phyloP scores from a whole-genome alignment of 2,797 vertebrate genomes.

The Spinus olivaceus region DNA sequence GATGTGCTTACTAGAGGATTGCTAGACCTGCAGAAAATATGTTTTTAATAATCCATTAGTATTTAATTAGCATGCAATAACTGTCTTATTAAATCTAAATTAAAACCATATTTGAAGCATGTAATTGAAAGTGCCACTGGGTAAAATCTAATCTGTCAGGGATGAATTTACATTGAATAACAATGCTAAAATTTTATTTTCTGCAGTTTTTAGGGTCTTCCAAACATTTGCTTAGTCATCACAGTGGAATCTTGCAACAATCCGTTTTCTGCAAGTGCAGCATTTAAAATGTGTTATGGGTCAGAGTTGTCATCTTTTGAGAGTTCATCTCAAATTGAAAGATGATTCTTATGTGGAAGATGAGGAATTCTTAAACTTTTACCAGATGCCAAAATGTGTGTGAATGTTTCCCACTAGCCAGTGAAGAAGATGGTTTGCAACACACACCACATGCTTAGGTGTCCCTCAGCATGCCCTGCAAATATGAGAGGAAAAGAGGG shows the following conservation, averaged over 20 bases:
- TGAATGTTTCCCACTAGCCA: not conserved
- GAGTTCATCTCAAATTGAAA: slow-evolving; percentile 34
- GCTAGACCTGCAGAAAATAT: slow-evolving; percentile 68
- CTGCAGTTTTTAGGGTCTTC: slow-evolving; percentile 41
- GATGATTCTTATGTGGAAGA: slow-evolving; percentile 14
- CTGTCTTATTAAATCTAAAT: slow-evolving; percentile 72
- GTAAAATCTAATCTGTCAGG: slow-evolving; percentile 62
- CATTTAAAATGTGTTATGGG: slow-evolving; percentile 35
- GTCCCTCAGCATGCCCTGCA: not conserved
- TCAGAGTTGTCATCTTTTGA: slow-evolving; percentile 42
- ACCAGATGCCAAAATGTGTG: slow-evolving; percentile 31
- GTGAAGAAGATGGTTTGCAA: not conserved
- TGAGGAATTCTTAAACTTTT: slow-evolving; percentile 33
- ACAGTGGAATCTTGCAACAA: slow-evolving; percentile 44
- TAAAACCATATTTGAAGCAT: slow-evolving; percentile 67
- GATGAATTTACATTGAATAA: slow-evolving; percentile 47
- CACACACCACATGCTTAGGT: not conserved
- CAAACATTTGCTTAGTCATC: slow-evolving; percentile 37
- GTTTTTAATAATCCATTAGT: slow-evolving; percentile 69
- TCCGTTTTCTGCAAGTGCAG: slow-evolving; percentile 30
- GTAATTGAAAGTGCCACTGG: slow-evolving; percentile 69
- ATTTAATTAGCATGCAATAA: slow-evolving; percentile 73
- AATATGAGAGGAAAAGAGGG: not conserved
- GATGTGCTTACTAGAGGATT: slow-evolving; percentile 38
- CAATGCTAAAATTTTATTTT: slow-evolving; percentile 38